These are phyloP conservation scores for Monochamus saltuarius DNA, from an alignment of 1,140 invertebrate species.

Conservation along the genomic window DNA sequence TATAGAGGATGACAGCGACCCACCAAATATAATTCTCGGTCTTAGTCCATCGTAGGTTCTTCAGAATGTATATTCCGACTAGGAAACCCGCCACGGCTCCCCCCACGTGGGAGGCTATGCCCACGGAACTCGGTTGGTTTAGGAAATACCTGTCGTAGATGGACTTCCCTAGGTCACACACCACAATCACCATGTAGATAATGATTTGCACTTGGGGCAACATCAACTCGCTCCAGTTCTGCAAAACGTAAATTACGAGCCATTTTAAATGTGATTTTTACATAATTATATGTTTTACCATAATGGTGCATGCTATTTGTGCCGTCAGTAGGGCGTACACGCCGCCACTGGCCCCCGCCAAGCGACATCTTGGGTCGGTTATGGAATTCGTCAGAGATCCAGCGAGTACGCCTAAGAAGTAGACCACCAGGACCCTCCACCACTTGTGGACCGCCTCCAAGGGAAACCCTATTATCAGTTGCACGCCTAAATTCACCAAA, in stretches of 20 bases:
- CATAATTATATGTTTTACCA: conserved; percentile 62
- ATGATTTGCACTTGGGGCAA: conserved; percentile 77
- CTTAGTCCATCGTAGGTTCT: conserved; percentile 81
- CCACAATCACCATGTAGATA: conserved; percentile 71
- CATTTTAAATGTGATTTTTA: not conserved
- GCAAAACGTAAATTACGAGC: conserved; percentile 35
- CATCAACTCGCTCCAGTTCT: conserved; percentile 93
- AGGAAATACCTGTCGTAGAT: conserved; percentile 75
- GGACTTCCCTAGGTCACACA: conserved; percentile 68
- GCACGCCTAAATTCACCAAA: conserved; percentile 86
- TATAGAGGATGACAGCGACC: conserved; percentile 73
- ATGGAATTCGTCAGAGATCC: conserved; percentile 86
- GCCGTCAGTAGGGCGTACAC: conserved; percentile 95
- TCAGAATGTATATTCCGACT: conserved; percentile 86
- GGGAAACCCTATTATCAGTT: conserved; percentile 87
- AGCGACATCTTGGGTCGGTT: conserved; percentile 78
- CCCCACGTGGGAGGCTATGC: conserved; percentile 86
- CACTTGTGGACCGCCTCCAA: conserved; percentile 94
- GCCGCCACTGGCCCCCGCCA: conserved; percentile 95
- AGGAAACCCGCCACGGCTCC: conserved; percentile 80
- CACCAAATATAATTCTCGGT: conserved; percentile 87
- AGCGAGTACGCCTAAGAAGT: conserved; percentile 78
- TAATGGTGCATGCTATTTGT: conserved; percentile 90
- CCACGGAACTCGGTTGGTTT: conserved; percentile 63
- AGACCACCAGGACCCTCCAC: conserved; percentile 83